Evolutionary conservation across 2,797 vertebrate genomes (phyloP).

Genomic region (Epinephelus awoara): DNA sequence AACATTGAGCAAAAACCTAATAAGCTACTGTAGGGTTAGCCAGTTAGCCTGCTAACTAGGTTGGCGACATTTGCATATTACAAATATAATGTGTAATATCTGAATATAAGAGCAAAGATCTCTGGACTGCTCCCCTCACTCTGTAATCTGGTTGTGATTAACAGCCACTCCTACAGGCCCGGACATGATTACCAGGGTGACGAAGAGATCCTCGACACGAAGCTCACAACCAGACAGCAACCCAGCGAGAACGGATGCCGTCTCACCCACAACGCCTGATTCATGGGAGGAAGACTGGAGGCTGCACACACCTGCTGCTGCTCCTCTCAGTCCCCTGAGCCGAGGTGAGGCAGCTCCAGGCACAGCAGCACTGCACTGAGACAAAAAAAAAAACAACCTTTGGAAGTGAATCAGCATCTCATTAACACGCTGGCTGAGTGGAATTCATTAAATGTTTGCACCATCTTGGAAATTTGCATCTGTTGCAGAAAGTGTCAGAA

Average conservation of each 20-base stretch:
- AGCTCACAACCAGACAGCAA: not conserved
- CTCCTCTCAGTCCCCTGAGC: not conserved
- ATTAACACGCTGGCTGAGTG: not conserved
- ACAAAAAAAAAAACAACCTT: not conserved
- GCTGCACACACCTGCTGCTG: not conserved
- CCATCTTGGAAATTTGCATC: slow-evolving; percentile 10
- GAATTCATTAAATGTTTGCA: slow-evolving; percentile 5
- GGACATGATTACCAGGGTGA: not conserved
- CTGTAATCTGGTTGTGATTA: not conserved
- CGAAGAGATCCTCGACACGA: not conserved
- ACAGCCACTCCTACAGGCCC: slow-evolving; percentile 20
- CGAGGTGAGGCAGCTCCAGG: slow-evolving; percentile 31
- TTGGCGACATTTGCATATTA: too few species aligned
- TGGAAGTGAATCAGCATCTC: not conserved
- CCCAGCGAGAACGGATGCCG: not conserved
- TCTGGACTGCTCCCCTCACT: not conserved
- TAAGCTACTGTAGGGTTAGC: too few species aligned
- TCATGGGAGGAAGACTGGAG: slow-evolving; percentile 10
- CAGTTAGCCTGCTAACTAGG: too few species aligned
- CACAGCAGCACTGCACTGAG: not conserved
- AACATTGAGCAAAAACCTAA: too few species aligned
- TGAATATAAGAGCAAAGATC: too few species aligned
- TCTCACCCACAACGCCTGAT: not conserved
- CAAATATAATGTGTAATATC: too few species aligned
- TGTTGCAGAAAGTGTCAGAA: slow-evolving; percentile 33